Evolutionary conservation across 2,797 vertebrate species (phyloP), one percentile per base, ranked within the genome.

Genomic region (Pipistrellus nathusii): DNA sequence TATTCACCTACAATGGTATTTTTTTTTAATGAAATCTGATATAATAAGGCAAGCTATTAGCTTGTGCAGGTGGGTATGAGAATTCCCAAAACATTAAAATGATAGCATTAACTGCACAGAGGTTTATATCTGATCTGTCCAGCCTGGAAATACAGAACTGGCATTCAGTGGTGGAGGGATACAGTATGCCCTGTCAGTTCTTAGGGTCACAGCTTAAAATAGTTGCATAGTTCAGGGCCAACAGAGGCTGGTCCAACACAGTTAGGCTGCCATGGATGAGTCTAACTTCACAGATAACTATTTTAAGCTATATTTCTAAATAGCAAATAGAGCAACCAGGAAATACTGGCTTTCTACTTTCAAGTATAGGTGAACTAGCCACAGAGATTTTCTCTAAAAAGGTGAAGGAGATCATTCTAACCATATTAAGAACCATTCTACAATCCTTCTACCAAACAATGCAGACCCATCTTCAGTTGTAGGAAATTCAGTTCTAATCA

Each of bases 201-300:
- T 75, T 89, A 92, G 96, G 91, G 80, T 95, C 89, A 96, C 38
- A 72, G 91, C 93, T 96, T 96, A 97, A 97, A 97, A 97, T 90
- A 97, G 95, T 10, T 66, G n/a, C 8, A 53, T 8, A 95, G 80
- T 91, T 92, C 72, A 94, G 84, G 86, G 94, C 95, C 97, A 96
- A 95, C 17, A 25, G 44, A 95, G 48, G 62, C 48, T 84, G 62
- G 75, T 91, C 71, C 85, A 93, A 81, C 59, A 92, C 83, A 80
- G 86, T 88, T 90, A 84, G 57, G 44, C 85, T 85, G 41, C 80
- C 92, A 81, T 35, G 14, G 72, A 95, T 88, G 59, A 93, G 78
- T 73, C 80, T 91, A 93, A 95, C 68, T 55, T 88, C 96, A 94
- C 6, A 93, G 83, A 96, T 12, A 12, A 88, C 94, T 96, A 97